Evolutionary conservation across 2,888 invertebrate genomes (phyloP).

Genomic region (Seira ritae): DNA sequence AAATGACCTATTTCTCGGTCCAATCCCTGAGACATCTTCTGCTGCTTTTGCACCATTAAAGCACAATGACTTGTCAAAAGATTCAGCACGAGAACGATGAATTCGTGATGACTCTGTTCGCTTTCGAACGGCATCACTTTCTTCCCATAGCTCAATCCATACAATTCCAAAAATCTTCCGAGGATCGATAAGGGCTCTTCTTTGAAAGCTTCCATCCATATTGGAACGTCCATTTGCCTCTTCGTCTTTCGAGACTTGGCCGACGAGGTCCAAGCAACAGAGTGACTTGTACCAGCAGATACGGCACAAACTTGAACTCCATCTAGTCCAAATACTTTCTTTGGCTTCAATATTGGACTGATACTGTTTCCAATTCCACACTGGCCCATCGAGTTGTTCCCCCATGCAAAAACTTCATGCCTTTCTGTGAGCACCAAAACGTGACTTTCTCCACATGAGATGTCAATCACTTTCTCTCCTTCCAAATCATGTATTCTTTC

Average conservation of each 20-base stretch:
- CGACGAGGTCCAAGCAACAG: constrained; percentile 80
- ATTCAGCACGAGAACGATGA: constrained; percentile 79
- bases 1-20: constrained; percentile 79
- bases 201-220: constrained; percentile 80
- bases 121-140: constrained; percentile 77
- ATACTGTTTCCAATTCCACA: constrained; percentile 81
- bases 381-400: constrained; percentile 81
- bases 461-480: constrained; percentile 77
- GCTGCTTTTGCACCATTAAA: constrained; percentile 77
- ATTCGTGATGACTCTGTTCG: constrained; percentile 78
- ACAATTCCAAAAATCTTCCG: constrained; percentile 79
- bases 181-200: constrained; percentile 80
- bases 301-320: constrained; percentile 80
- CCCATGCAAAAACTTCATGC: constrained; percentile 76
- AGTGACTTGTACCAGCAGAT: constrained; percentile 82
- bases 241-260: constrained; percentile 32
- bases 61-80: constrained; percentile 80
- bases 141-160: constrained; percentile 78
- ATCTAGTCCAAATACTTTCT: constrained; percentile 79
- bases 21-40: constrained; percentile 76
- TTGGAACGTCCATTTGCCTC: constrained; percentile 75
- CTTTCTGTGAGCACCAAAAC: constrained; percentile 80
- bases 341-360: constrained; percentile 79
- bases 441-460: constrained; percentile 81
- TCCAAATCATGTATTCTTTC: constrained; percentile 74